Percentiles rank a stretch among this genome's conserved stretches.
These are phyloP conservation scores for Bombus pyrosoma DNA, from an alignment of 1,140 invertebrate genomes.

Conservation along the genomic window DNA sequence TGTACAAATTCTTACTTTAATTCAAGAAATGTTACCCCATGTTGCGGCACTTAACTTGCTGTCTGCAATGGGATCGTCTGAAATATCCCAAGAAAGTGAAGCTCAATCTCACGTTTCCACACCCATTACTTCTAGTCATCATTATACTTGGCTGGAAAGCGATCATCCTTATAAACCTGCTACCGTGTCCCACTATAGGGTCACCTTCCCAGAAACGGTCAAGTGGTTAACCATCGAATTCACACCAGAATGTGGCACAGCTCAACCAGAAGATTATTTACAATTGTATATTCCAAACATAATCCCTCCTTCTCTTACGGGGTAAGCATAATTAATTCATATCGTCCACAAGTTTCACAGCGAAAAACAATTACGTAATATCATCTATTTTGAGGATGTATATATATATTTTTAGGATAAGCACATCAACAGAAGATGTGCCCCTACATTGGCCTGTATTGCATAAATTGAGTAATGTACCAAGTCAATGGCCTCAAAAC, in stretches of 20 bases:
- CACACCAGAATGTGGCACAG: constrained; percentile 95
- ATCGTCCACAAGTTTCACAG: not conserved
- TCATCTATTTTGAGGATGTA: constrained; percentile 17
- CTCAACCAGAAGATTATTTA: constrained; percentile 96
- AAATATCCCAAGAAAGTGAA: constrained; percentile 77
- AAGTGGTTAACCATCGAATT: constrained; percentile 97
- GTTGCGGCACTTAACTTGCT: constrained; percentile 92
- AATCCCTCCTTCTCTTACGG: constrained; percentile 52
- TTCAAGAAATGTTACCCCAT: constrained; percentile 95
- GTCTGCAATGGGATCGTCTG: constrained; percentile 79
- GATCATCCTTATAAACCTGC: constrained; percentile 98
- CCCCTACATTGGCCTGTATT: constrained; percentile 87
- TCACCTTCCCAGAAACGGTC: constrained; percentile 93
- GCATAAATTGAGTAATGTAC: constrained; percentile 86
- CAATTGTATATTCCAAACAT: constrained; percentile 91
- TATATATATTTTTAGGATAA: constrained; percentile 51
- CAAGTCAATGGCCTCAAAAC: constrained; percentile 93
- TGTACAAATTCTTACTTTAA: constrained; percentile 94
- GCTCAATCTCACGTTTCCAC: constrained; percentile 71
- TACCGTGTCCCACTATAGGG: constrained; percentile 93
- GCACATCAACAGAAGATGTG: constrained; percentile 68
- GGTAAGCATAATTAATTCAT: constrained; percentile 62
- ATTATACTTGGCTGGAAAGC: constrained; percentile 97
- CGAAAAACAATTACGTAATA: not conserved
- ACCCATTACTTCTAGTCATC: constrained; percentile 88